A percentile compares a stretch with the other conserved stretches of the same genome.
Evolutionary conservation across 2,113 vertebrate genomes (phyloP).

Genomic region (Piliocolobus tephrosceles): DNA sequence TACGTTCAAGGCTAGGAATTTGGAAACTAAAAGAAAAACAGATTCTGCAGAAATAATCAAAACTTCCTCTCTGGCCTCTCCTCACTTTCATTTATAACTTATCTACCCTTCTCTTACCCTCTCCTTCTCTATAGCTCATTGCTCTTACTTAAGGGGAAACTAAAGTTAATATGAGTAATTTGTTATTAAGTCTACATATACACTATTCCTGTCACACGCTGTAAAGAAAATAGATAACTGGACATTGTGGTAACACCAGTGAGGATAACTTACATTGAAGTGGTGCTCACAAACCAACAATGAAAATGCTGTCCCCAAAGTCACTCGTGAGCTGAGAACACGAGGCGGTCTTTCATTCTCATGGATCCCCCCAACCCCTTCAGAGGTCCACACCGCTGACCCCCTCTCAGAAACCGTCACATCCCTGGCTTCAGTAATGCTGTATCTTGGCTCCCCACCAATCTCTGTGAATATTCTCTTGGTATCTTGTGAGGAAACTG

Average conservation of each 20-base stretch:
- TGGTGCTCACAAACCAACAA: not conserved
- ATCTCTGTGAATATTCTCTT: not conserved
- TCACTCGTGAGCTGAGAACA: not conserved
- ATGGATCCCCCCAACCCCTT: not conserved
- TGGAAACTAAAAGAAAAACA: not conserved
- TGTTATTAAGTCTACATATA: not conserved
- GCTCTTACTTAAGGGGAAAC: not conserved
- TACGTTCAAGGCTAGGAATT: not conserved
- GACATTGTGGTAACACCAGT: not conserved
- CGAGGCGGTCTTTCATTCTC: not conserved
- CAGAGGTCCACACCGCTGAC: not conserved
- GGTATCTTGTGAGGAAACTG: not conserved
- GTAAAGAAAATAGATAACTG: not conserved
- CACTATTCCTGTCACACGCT: not conserved
- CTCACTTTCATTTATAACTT: not conserved
- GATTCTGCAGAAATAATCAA: not conserved
- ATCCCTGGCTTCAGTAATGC: too few species aligned
- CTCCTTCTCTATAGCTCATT: not conserved
- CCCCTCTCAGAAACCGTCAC: fast-evolving
- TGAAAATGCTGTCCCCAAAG: not conserved
- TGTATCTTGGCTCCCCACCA: too few species aligned
- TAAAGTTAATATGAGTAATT: not conserved
- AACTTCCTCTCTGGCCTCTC: not conserved
- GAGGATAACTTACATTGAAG: not conserved
- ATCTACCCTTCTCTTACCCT: not conserved